These are phyloP conservation scores for Heteromurus nitidus DNA, from an alignment of 2,888 invertebrate genomes.

Conservation along the genomic window DNA sequence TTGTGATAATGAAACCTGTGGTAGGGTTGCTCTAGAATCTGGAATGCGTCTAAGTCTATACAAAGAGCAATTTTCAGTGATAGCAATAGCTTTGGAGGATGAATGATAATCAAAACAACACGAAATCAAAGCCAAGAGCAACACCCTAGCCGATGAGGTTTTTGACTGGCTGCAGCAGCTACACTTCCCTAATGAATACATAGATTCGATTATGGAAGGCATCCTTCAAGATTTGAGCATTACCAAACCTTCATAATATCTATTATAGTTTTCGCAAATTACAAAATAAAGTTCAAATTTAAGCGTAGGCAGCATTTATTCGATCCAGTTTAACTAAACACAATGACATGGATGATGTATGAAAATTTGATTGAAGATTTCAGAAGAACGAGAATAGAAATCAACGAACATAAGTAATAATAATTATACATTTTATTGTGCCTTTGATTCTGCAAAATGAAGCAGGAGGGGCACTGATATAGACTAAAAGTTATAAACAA, in stretches of 20 bases:
- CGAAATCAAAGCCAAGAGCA: slow-evolving; percentile 19
- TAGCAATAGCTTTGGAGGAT: too few species aligned
- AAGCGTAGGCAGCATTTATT: slow-evolving; percentile 28
- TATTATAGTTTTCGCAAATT: too few species aligned
- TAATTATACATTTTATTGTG: slow-evolving; percentile 34
- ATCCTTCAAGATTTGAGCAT: too few species aligned
- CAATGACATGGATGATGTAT: slow-evolving; percentile 11
- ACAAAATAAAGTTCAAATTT: too few species aligned
- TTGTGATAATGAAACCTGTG: too few species aligned
- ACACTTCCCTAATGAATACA: not conserved
- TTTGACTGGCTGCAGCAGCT: slow-evolving; percentile 22
- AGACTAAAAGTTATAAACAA: slow-evolving; percentile 48
- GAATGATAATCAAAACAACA: too few species aligned
- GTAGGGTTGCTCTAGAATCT: too few species aligned
- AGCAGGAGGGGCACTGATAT: slow-evolving; percentile 18
- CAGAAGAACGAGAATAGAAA: not conserved
- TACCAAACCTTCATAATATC: too few species aligned
- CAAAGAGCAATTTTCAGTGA: too few species aligned
- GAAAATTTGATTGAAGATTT: not conserved
- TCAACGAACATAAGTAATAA: not conserved
- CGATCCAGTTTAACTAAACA: slow-evolving; percentile 11
- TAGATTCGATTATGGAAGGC: too few species aligned
- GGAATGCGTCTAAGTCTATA: too few species aligned
- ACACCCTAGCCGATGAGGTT: slow-evolving; percentile 13
- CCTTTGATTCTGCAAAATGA: slow-evolving; percentile 19